Conservation (phyloP, 2,888 invertebrate genomes). For the Cloeon dipterum region DNA sequence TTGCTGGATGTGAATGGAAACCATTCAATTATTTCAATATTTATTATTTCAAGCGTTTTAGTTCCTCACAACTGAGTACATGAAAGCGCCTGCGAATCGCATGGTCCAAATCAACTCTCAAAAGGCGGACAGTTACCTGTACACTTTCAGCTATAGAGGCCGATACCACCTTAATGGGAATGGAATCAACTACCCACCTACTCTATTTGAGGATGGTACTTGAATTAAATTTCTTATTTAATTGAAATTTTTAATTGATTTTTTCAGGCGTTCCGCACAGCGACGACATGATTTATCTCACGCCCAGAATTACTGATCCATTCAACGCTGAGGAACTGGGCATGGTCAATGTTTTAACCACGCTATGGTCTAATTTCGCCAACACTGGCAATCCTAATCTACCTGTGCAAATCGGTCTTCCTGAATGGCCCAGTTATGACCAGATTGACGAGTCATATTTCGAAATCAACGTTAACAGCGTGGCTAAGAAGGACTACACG, state of each 20-base stretch:
- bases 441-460: too few relatives aligned
- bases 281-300: slow-evolving; percentile 31
- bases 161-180: neutral
- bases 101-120: neutral
- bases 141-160: slow-evolving; percentile 21
- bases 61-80: neutral
- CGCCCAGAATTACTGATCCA: neutral
- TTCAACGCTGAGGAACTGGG: slow-evolving; percentile 17
- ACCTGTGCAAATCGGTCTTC: too few relatives aligned
- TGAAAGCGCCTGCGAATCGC: neutral
- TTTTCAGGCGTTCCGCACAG: slow-evolving; percentile 27
- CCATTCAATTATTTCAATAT: too few relatives aligned
- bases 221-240: neutral
- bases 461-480: too few relatives aligned
- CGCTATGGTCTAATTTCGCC: too few relatives aligned
- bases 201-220: neutral
- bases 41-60: too few relatives aligned
- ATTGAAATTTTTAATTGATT: neutral
- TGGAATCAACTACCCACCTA: too few relatives aligned
- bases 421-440: too few relatives aligned
- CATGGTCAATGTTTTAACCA: too few relatives aligned
- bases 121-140: slow-evolving; percentile 17
- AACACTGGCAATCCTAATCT: too few relatives aligned
- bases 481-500: too few relatives aligned
- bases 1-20: slow-evolving; percentile 22